Base-by-base conservation (phyloP, 2,888 invertebrate genomes). In the Drosophila mettleri region DNA sequence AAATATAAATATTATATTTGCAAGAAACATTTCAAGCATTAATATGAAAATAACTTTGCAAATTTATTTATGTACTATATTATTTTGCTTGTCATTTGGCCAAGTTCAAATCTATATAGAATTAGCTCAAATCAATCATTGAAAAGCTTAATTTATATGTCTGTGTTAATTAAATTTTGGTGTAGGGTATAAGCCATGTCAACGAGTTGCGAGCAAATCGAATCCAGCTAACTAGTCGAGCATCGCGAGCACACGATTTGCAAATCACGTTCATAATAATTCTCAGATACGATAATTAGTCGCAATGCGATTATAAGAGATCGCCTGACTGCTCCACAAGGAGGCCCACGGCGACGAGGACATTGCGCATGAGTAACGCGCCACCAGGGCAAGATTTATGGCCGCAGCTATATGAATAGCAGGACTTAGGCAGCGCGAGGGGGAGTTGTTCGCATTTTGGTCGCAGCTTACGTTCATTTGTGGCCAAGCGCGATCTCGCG, bases 201-300 rank as follows among this genome's bases (percentile, higher is more conserved):
- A 27, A 6, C 45, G 1, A 8, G 51, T 12, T 34, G 51, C 5
- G 36, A n/a, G 10, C 43, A 62, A 70, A 54, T 74, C 70, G 65
- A 80, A 68, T 68, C 70, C 22, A 60, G 10, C 53, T 27, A 54
- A 45, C 61, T 67, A 49, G 67, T 33, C 36, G 31, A 39, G 65
- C 63, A 64, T 57, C 24, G 24, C 22, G 24, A 58, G 61, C 75
- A 52, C 55, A 70, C 83, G 75, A 78, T 82, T 86, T 80, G 78
- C 83, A 78, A 78, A 82, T 83, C 64, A 68, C 57, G 59, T 67
- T 29, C 88, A 85, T 89, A 86, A 90, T 89, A 90, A 90, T 86
- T 90, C 83, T 27, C 80, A 83, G 86, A 85, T 89, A 89, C 86
- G 89, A 90, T 90, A 90, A 90, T 90, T 90, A 90, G 90, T 90